Evolutionary conservation across 2,888 invertebrate species (phyloP), one percentile per base, ranked within the genome.

Genomic region (Agonopterix subpropinquella): DNA sequence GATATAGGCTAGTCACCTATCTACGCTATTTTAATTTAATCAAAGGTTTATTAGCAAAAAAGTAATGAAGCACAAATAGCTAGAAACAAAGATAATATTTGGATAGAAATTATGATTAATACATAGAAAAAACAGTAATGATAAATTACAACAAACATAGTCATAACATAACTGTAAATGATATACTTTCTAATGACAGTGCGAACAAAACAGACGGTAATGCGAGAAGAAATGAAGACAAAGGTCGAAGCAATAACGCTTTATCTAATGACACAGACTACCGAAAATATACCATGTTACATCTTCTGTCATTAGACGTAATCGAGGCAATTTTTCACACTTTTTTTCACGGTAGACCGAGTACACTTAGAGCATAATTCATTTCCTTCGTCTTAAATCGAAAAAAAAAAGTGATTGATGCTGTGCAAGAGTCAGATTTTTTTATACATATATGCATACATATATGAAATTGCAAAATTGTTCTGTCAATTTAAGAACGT

Each of bases 291-390:
- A 55, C 53, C 54, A 59, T 56, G 64, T 64, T 62, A 71, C 74
- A 70, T 74, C 74, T 69, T 72, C 65, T 68, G 64, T 73, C 77
- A 77, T 84, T 81, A 82, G 64, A 62, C 61, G 68, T 80, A 80
- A 81, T 78, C 70, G 77, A 66, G 65, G 80, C 69, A 74, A 82
- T 84, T 78, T 82, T 82, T 83, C 81, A 80, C 78, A 77, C 77
- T 74, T 77, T 81, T 81, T 82, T 77, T 73, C 70, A 75, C 73
- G 70, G 70, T 65, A 73, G 67, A 67, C 64, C 62, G 70, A 66
- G 61, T 71, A 70, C 73, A 73, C 73, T 80, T 73, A 71, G 65
- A 69, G 62, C 67, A 67, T 77, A 68, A 73, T 68, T 80, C 76
- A 76, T 79, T 81, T 79, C 74, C 83, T 75, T 72, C 71, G 63